A percentile compares a stretch with the other conserved stretches of the same genome.
Evolutionary conservation across 2,113 vertebrate genomes (phyloP).

Genomic region (Terrapene triunguis): DNA sequence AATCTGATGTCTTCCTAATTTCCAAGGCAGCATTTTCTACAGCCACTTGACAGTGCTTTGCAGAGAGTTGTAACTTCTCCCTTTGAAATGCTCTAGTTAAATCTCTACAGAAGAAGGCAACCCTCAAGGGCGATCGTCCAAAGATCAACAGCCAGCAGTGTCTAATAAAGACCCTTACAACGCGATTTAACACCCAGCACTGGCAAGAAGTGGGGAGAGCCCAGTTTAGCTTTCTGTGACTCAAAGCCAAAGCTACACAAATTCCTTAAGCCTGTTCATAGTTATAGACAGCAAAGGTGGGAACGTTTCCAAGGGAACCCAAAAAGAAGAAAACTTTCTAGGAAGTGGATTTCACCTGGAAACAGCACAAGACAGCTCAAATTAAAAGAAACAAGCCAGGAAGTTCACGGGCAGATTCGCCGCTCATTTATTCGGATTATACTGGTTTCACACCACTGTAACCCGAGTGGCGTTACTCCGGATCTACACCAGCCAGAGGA

Average conservation of each 20-base stretch:
- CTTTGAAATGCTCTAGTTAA: neutral
- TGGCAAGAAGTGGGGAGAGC: neutral
- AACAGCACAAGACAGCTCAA: neutral
- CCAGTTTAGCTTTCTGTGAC: no score
- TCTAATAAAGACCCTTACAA: neutral
- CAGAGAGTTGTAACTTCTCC: neutral
- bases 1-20: neutral
- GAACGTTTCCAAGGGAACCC: neutral
- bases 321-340: neutral
- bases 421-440: neutral
- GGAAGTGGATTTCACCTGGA: neutral
- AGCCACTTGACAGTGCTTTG: neutral
- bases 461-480: no score
- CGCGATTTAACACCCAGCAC: neutral
- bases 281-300: neutral
- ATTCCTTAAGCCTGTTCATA: no score
- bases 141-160: fast-evolving
- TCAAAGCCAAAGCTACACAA: no score
- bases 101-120: neutral
- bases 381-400: no score
- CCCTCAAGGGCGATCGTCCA: neutral
- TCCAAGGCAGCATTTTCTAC: neutral
- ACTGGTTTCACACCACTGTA: neutral
- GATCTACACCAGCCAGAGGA: no score
- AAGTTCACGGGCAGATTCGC: no score